Conservation (phyloP, 2,797 vertebrate species). For the Pteronotus mesoamericanus region DNA sequence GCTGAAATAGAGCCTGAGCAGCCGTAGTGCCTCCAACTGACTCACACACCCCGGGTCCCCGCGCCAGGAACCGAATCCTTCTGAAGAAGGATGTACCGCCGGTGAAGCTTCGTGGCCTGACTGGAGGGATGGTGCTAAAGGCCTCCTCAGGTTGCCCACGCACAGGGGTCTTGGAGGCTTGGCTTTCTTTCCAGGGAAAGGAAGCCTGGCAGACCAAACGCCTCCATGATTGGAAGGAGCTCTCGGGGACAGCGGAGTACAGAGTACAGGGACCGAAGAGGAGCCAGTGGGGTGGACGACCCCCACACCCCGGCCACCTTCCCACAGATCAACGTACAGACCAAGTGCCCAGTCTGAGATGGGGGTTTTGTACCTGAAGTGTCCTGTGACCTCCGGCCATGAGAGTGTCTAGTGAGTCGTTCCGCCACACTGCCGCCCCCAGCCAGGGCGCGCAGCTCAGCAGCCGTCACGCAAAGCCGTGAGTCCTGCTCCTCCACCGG, state of each 20-base stretch:
- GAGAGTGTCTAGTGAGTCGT: background rate
- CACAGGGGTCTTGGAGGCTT: background rate
- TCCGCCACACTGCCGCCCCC: background rate
- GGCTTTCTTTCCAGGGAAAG: background rate
- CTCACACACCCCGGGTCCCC: rapidly evolving
- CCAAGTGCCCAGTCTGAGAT: background rate
- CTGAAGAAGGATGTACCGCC: rapidly evolving
- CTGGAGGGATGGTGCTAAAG: rapidly evolving
- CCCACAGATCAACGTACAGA: background rate
- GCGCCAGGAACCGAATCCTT: background rate
- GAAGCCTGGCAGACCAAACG: rapidly evolving
- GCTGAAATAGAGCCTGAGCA: background rate
- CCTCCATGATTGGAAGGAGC: background rate
- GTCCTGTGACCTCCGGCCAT: background rate
- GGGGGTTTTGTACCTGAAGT: background rate
- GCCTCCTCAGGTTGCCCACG: background rate
- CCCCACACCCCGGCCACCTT: background rate
- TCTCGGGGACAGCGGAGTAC: background rate
- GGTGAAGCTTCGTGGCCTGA: background rate
- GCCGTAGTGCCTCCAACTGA: background rate
- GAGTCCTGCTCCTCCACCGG: background rate
- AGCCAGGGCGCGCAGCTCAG: background rate
- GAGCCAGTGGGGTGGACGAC: background rate
- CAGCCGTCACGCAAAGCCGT: background rate
- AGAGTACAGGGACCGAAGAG: background rate